These are phyloP conservation scores for Micronycteris hirsuta DNA, from an alignment of 2,113 vertebrate genomes.

Conservation along the genomic window DNA sequence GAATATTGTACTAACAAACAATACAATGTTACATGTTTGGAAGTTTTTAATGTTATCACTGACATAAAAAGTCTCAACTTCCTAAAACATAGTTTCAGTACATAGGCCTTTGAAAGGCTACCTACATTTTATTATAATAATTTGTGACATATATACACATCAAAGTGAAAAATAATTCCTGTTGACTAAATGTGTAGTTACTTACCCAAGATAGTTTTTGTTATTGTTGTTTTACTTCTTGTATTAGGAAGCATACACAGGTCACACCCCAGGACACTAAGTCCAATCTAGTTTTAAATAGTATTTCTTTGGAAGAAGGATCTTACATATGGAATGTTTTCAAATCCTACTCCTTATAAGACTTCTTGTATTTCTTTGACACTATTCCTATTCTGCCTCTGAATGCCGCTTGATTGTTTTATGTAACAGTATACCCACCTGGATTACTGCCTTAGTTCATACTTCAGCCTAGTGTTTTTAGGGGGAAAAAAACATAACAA, in stretches of 20 bases:
- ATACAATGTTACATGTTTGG: background rate
- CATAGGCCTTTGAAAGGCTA: background rate
- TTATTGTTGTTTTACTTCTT: background rate
- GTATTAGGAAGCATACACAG: background rate
- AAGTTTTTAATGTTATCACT: background rate
- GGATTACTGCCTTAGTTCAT: constrained; percentile 32
- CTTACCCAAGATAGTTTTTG: background rate
- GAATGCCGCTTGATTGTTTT: background rate
- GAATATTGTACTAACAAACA: background rate
- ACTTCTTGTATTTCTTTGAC: constrained; percentile 16
- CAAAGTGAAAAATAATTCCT: background rate
- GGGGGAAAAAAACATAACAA: background rate
- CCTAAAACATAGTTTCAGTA: background rate
- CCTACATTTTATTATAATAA: background rate
- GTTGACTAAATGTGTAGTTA: background rate
- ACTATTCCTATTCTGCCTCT: background rate
- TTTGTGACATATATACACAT: background rate
- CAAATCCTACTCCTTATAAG: background rate
- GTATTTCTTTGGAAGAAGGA: background rate
- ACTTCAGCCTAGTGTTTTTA: background rate
- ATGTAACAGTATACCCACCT: constrained; percentile 30
- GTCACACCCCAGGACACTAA: background rate
- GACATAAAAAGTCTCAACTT: background rate
- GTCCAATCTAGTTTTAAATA: background rate
- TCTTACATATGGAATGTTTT: background rate